These are phyloP conservation scores for Pristionchus japonicus DNA, from an alignment of 2,888 invertebrate species.

Conservation along the genomic window DNA sequence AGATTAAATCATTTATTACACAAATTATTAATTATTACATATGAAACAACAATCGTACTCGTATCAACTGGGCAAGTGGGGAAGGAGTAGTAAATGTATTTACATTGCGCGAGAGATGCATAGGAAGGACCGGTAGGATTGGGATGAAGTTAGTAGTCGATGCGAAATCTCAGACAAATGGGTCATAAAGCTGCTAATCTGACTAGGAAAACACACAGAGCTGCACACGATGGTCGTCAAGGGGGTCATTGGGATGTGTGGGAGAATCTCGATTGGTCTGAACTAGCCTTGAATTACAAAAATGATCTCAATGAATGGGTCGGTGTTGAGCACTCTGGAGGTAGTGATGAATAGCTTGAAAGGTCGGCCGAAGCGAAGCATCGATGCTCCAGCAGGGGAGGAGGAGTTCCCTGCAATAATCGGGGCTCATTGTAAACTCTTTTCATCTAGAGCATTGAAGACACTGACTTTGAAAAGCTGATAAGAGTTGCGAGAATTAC, in stretches of 20 bases:
- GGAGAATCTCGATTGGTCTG: neutral
- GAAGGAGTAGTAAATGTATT: neutral
- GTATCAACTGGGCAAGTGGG: neutral
- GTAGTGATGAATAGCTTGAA: slow-evolving; percentile 51
- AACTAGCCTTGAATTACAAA: neutral
- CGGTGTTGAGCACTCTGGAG: slow-evolving; percentile 30
- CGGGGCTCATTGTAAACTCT: too few species aligned
- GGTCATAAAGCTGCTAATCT: neutral
- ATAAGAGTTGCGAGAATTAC: too few species aligned
- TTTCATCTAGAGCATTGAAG: too few species aligned
- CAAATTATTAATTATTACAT: slow-evolving; percentile 4
- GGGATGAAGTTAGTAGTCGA: neutral
- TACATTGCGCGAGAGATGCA: neutral
- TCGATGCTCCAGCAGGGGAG: slow-evolving; percentile 61
- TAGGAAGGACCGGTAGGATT: neutral
- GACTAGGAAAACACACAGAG: neutral
- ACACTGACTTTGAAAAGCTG: too few species aligned
- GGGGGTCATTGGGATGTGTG: neutral
- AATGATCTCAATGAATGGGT: neutral
- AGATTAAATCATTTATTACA: neutral
- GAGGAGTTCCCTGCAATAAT: slow-evolving; percentile 56
- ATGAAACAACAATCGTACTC: slow-evolving; percentile 14
- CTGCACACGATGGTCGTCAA: neutral
- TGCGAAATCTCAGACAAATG: neutral
- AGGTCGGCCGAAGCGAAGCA: slow-evolving; percentile 58